Percentiles rank a stretch among this genome's conserved stretches.
Conservation (phyloP, 2,797 vertebrate genomes). For the Platalea minor region DNA sequence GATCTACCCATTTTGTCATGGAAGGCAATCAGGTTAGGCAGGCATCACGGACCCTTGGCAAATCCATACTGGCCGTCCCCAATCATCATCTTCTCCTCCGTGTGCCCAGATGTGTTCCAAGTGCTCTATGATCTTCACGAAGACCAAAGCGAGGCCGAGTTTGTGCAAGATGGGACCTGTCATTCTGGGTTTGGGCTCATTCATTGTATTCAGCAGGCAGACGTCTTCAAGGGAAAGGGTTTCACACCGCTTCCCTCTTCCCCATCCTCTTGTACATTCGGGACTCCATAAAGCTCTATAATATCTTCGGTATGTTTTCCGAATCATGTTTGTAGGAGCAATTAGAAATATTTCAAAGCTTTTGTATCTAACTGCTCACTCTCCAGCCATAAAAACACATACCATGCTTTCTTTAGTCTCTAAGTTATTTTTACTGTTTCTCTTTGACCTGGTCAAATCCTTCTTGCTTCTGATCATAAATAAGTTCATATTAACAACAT, state of each 20-base stretch:
- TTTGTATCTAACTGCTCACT: neutral
- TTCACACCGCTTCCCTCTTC: neutral
- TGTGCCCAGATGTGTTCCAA: neutral
- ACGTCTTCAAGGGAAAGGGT: neutral
- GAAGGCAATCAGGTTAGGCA: neutral
- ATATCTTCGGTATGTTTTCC: neutral
- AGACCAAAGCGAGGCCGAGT: neutral
- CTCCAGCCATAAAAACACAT: neutral
- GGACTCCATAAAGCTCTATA: neutral
- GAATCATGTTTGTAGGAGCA: neutral
- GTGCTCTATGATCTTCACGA: neutral
- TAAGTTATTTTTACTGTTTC: neutral
- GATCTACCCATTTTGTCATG: neutral
- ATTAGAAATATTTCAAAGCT: neutral
- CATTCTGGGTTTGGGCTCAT: neutral
- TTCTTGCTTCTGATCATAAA: neutral
- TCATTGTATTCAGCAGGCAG: neutral
- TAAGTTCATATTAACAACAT: neutral
- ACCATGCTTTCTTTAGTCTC: neutral
- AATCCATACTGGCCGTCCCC: neutral
- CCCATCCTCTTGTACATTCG: neutral
- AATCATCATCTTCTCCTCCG: neutral
- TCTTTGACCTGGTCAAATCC: neutral
- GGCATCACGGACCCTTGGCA: neutral
- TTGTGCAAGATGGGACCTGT: neutral